Evolutionary conservation across 2,797 vertebrate genomes (phyloP).

Genomic region (Poecilia wingei): DNA sequence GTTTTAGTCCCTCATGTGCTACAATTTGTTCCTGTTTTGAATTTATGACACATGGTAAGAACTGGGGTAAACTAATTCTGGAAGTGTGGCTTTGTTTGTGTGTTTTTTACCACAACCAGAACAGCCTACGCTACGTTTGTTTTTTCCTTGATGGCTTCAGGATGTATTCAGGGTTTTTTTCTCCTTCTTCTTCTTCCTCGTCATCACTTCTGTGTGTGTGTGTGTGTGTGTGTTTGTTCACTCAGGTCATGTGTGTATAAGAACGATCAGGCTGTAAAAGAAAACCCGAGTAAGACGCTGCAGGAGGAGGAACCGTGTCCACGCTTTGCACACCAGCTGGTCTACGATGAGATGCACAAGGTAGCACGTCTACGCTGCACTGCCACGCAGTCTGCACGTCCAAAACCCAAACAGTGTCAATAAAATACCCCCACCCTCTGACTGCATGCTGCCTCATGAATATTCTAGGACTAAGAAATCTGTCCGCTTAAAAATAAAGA

Average conservation of each 20-base stretch:
- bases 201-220: background rate
- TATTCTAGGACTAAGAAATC: background rate
- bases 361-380: constrained; percentile 62
- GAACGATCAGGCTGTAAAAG: constrained; percentile 97
- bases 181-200: background rate
- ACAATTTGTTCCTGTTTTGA: background rate
- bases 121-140: background rate
- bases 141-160: constrained; percentile 18
- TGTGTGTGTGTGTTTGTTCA: background rate
- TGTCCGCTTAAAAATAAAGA: background rate
- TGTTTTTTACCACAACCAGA: background rate
- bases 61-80: background rate
- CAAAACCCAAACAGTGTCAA: background rate
- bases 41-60: background rate
- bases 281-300: constrained; percentile 92
- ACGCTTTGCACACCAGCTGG: constrained; percentile 97
- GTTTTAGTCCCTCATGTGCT: background rate
- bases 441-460: background rate
- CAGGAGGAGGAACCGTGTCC: constrained; percentile 98
- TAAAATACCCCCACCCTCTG: background rate
- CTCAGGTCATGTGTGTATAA: constrained; percentile 87
- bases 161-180: background rate
- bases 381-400: background rate
- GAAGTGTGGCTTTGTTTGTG: background rate
- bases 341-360: constrained; percentile 98